Conservation (phyloP, 2,113 vertebrate genomes). For the Mola mola region DNA sequence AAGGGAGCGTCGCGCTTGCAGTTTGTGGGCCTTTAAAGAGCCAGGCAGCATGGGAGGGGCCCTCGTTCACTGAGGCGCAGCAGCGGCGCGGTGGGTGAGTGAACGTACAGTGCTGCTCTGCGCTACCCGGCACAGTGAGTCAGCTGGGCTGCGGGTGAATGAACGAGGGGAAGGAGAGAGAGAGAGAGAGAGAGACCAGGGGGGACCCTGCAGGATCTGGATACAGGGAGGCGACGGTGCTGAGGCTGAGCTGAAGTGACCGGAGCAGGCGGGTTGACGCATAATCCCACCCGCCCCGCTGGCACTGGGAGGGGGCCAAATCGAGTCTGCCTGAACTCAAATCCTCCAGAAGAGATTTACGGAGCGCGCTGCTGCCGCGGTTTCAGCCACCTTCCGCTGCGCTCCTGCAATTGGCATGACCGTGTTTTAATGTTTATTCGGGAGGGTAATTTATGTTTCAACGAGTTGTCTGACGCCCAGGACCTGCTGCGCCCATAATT, state of each 20-base stretch:
- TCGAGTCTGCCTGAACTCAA: conserved; percentile 69
- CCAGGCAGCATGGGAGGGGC: conserved; percentile 73
- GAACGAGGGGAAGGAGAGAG: conserved; percentile 21
- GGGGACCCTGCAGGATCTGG: conserved; percentile 13
- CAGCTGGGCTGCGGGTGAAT: conserved; percentile 62
- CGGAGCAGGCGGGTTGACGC: conserved; percentile 73
- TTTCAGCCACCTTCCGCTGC: conserved; percentile 30
- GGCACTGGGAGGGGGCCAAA: conserved; percentile 70
- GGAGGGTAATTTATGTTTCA: not conserved
- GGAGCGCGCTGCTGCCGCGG: conserved; percentile 47
- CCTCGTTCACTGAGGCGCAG: conserved; percentile 38
- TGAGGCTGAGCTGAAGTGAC: conserved; percentile 61
- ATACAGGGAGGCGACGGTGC: conserved; percentile 7
- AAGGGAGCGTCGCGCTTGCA: conserved; percentile 48
- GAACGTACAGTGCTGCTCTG: conserved; percentile 44
- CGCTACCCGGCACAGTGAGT: conserved; percentile 64
- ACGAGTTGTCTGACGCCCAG: conserved; percentile 2
- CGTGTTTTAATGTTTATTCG: not conserved
- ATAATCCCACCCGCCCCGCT: conserved; percentile 74
- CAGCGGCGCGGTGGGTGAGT: conserved; percentile 29
- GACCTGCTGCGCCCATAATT: conserved; percentile 36
- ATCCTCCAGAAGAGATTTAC: conserved; percentile 71
- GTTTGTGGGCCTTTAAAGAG: conserved; percentile 51
- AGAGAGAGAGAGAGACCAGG: not conserved
- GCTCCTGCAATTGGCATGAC: no score